These are phyloP conservation scores for Dicrurus megarhynchus DNA, from an alignment of 2,113 vertebrate genomes.

Conservation along the genomic window DNA sequence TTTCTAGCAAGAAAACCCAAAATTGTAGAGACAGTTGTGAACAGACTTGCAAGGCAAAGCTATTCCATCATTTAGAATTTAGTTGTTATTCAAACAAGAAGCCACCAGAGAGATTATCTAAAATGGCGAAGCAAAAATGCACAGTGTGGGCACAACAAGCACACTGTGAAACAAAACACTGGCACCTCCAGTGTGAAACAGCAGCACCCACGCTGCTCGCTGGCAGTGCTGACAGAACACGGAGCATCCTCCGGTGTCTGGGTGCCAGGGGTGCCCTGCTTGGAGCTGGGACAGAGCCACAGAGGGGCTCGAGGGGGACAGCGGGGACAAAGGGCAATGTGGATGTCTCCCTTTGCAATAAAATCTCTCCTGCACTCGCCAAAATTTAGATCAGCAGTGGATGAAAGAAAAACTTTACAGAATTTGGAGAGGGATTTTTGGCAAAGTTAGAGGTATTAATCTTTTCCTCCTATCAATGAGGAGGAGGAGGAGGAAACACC, in stretches of 20 bases:
- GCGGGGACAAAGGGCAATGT: neutral
- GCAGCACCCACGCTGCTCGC: neutral
- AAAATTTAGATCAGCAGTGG: neutral
- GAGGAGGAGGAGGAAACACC: neutral
- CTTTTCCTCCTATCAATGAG: neutral
- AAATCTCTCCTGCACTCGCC: neutral
- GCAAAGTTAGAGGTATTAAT: neutral
- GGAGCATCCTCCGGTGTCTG: neutral
- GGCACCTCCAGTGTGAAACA: neutral
- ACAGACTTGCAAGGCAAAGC: neutral
- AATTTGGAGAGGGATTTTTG: neutral
- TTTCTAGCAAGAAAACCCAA: neutral
- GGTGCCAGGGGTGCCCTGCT: neutral
- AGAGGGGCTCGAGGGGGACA: neutral
- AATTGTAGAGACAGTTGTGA: neutral
- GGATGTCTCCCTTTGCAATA: neutral
- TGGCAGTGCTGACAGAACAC: neutral
- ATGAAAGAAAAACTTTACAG: neutral
- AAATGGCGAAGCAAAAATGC: neutral
- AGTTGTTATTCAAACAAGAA: neutral
- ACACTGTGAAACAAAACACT: neutral
- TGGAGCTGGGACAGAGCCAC: neutral
- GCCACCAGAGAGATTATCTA: neutral
- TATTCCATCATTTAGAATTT: neutral
- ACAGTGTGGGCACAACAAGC: neutral